Evolutionary conservation across 1,140 invertebrate genomes (phyloP), one percentile per base, ranked within the genome.

Genomic region (Platorchestia sp.): DNA sequence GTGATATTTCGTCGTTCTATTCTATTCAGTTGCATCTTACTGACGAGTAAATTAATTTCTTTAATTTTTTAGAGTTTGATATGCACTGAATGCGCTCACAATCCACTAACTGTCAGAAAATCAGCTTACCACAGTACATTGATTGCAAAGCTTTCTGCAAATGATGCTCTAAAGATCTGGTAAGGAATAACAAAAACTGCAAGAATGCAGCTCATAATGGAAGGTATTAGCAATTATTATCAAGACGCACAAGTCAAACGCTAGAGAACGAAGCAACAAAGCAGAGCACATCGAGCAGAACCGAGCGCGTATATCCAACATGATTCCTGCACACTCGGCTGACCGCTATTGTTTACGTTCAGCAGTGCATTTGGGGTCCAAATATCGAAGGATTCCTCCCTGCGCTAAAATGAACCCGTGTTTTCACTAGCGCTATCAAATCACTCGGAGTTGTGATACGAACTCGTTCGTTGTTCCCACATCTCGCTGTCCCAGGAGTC

Each of bases 401-500:
- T 36, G 59, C 59, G 59, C 59, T 75, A 75, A 75, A 75, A 75
- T 75, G 59, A 75, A 14, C 14, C 59, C 27, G 59, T 75, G 59
- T 75, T 75, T 75, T 75, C 59, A 75, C 59, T 75, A 75, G 59
- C 59, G 59, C 59, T 75, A 75, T 75, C 59, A 75, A 75, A 75
- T 75, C 59, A 75, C 27, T 75, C 59, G 27, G 14, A 14, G 59
- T 75, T 75, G 14, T 75, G 59, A 75, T 75, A 14, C 59, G 27
- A 36, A 75, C 59, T 75, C 59, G 59, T 75, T 27, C 36, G 10
- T 10, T 19, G 59, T 27, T 75, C 59, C 59, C 59, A 36, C 14
- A 10, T 22, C 27, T 22, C 59, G 59, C 27, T 75, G 14, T 14
- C 36, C 36, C 36, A 22, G 59, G 27, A 75, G 1, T 75, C 10